Percentiles rank a stretch among this genome's conserved stretches.
phyloP scores from a whole-genome alignment of 2,113 vertebrate species.

The Sebastes schlegelii region DNA sequence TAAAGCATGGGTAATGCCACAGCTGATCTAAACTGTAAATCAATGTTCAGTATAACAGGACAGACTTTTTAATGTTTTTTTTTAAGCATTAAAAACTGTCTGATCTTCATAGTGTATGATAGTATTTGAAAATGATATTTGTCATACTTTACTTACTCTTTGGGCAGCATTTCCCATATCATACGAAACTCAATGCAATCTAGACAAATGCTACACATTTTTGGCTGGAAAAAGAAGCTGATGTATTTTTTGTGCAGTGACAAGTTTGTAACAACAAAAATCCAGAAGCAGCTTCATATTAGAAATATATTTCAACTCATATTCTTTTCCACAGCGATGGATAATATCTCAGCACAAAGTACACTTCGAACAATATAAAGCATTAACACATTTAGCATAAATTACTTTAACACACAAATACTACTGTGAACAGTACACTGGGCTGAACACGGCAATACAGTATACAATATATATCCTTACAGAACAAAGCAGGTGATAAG shows the following conservation, averaged over 20 bases:
- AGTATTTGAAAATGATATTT: not conserved
- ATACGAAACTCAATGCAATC: not conserved
- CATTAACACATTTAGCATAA: not conserved
- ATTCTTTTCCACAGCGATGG: not conserved
- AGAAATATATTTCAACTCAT: not conserved
- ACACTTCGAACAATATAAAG: constrained; percentile 2
- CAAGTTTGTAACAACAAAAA: not conserved
- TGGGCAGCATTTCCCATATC: not conserved
- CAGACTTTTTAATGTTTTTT: not conserved
- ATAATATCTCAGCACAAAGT: not conserved
- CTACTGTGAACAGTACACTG: not conserved
- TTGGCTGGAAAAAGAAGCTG: not conserved
- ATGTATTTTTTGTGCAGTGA: not conserved
- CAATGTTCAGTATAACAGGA: not conserved
- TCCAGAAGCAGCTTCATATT: too few species aligned
- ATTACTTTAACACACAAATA: constrained; percentile 1
- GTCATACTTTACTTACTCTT: not conserved
- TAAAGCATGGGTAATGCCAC: not conserved
- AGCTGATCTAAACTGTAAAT: not conserved
- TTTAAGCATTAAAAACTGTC: not conserved
- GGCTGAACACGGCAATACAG: not conserved
- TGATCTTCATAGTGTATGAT: not conserved
- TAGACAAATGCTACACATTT: not conserved
- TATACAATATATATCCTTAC: not conserved
- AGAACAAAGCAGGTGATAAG: not conserved